Evolutionary conservation across 2,888 invertebrate species (phyloP), one percentile per base, ranked within the genome.

Genomic region (Slavum lentiscoides): DNA sequence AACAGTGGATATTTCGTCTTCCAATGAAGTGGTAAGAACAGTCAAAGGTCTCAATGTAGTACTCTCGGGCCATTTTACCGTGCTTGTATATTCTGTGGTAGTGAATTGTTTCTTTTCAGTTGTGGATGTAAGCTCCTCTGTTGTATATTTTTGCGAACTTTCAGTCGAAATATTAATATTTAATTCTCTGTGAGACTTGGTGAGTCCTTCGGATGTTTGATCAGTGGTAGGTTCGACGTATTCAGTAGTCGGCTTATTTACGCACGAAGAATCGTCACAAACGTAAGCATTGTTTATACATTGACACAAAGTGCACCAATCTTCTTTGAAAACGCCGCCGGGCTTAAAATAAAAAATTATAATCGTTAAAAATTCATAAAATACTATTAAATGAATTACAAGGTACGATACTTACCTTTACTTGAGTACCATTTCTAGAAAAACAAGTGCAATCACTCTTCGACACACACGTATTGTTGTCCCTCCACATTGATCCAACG

Each of bases 381-480:
- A 74, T 53, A 62, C 19, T 23, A 23, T 13, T 8, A 3, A 30
- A 23, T 23, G 8, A 6, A 43, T 43, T 4, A 43, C 11, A 62
- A 23, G 13, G 4, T 37, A 37, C 49, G 49, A 11, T 49, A 11
- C 83, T 84, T 85, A 92, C 92, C 89, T 91, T 91, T 4, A 94
- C 88, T 15, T 91, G 87, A 69, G 89, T 87, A 37, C 92, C 92
- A 21, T 90, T 86, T 19, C 89, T 88, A 62, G 91, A 90, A 82
- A 89, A 88, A 85, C 96, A 96, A 17, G 93, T 91, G 85, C 96
- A 96, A 85, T 94, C 92, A 61, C 90, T 89, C 19, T 89, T 85
- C 0, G 90, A 88, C 1, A 95, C 93, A 85, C 96, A 96, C 0
- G 91, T 92, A 43, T 88, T 86, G 83, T 89, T 88, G 85, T 95